phyloP scores from a whole-genome alignment of 2,888 invertebrate genomes.

The Tanytarsus gracilentus region DNA sequence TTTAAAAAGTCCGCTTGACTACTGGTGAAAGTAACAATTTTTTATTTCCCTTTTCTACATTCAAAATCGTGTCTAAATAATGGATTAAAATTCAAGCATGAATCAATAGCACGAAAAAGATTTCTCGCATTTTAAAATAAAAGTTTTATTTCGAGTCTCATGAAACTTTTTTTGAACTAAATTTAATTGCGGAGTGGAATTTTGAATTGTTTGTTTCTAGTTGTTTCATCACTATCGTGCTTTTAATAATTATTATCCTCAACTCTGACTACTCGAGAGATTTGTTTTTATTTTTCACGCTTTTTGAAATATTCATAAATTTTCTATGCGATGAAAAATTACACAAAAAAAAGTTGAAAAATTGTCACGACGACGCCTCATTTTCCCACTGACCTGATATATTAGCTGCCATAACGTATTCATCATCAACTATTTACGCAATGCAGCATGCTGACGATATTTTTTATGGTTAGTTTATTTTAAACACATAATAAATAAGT shows the following conservation, averaged over 20 bases:
- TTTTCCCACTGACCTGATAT: slow-evolving; percentile 3
- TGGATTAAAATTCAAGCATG: neutral
- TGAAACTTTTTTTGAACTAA: slow-evolving; percentile 9
- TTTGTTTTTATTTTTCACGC: neutral
- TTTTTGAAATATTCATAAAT: neutral
- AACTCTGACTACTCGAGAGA: neutral
- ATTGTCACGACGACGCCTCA: slow-evolving; percentile 14
- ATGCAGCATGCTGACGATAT: too few relatives aligned
- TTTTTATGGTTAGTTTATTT: too few relatives aligned
- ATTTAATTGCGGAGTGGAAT: neutral
- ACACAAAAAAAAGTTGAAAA: slow-evolving; percentile 1
- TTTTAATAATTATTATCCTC: neutral
- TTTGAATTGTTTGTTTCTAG: slow-evolving; percentile 13
- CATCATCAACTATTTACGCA: neutral
- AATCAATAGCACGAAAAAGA: slow-evolving; percentile 7
- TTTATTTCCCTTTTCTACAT: neutral
- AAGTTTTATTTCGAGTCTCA: neutral
- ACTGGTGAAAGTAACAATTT: neutral
- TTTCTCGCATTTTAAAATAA: neutral
- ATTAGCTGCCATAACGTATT: neutral
- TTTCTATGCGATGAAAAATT: neutral
- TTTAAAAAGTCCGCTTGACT: too few relatives aligned
- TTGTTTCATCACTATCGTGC: slow-evolving; percentile 1
- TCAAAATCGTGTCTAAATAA: slow-evolving; percentile 1
- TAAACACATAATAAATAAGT: too few relatives aligned